Evolutionary conservation across 2,888 invertebrate genomes (phyloP).

Genomic region (Lasioglossum vierecki): DNA sequence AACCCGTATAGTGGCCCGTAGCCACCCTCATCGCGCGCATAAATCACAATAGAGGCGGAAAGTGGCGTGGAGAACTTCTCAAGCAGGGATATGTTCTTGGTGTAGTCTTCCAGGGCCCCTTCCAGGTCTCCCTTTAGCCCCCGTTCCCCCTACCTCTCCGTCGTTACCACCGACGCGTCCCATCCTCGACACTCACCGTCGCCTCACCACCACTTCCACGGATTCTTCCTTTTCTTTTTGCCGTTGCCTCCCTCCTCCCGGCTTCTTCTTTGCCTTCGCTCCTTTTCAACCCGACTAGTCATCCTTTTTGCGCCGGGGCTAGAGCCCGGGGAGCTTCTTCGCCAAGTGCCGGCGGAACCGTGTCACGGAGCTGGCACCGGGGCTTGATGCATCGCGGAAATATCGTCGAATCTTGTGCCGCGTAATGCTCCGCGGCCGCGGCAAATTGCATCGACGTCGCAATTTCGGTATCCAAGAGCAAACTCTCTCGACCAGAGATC

Average conservation of each 20-base stretch:
- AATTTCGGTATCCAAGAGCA: neutral
- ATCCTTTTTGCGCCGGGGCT: conserved; percentile 59
- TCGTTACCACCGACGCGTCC: conserved; percentile 1
- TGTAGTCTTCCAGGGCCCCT: conserved; percentile 59
- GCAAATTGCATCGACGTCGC: conserved; percentile 39
- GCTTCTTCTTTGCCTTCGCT: conserved; percentile 53
- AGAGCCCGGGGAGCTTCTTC: conserved; percentile 49
- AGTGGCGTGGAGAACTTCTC: conserved; percentile 82
- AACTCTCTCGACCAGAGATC: neutral
- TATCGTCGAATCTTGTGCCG: conserved; percentile 52
- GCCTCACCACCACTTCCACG: conserved; percentile 45
- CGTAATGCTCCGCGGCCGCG: conserved; percentile 30
- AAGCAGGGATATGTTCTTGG: conserved; percentile 79
- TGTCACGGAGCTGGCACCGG: conserved; percentile 64
- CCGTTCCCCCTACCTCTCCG: neutral
- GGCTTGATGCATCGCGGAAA: conserved; percentile 63
- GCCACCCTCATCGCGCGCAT: conserved; percentile 82
- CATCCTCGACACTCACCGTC: conserved; percentile 3
- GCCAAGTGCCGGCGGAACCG: conserved; percentile 64
- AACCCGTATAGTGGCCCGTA: conserved; percentile 75
- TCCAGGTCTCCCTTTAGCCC: neutral
- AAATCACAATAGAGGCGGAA: conserved; percentile 83
- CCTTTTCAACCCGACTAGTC: conserved; percentile 59
- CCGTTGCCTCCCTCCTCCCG: conserved; percentile 22
- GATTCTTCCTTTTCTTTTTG: conserved; percentile 49